Evolutionary conservation across 2,888 invertebrate species (phyloP), one percentile per base, ranked within the genome.

Genomic region (Masnerella sp.): DNA sequence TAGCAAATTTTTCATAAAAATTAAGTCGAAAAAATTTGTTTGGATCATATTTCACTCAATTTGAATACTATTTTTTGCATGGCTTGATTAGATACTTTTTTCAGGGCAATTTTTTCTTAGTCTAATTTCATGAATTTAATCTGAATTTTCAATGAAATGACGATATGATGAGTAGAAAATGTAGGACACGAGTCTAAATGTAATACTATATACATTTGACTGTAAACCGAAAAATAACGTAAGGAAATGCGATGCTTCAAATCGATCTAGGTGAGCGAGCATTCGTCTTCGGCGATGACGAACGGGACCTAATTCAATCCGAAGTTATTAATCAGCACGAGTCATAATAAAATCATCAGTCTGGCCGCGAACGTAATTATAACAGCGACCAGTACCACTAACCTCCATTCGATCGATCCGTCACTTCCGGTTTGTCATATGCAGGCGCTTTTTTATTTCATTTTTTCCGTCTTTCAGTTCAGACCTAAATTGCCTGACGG

Each of bases 311-410:
- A 62, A 54, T 68, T 59, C 54, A 62, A 54, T 56, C 38, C 58
- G 14, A 20, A 58, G 56, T 68, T 61, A 75, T 75, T 75, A 71
- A 75, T 69, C 75, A 51, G 54, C 45, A 59, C 72, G 61, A 64
- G 71, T 68, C 71, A 76, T 79, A 81, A 80, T 80, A 76, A 81
- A 81, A 79, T 81, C 75, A 71, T 78, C 77, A 79, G 76, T 77
- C 79, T 64, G 68, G 74, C 75, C 74, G 78, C 77, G 71, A 79
- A 71, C 69, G 75, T 77, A 79, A 80, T 82, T 82, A 80, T 80
- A 82, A 80, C 79, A 80, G 78, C 78, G 65, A 30, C 17, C 75
- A 69, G 78, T 73, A 65, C 78, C 77, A 80, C 77, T 82, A 78
- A 80, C 80, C 80, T 69, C 75, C 78, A 80, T 81, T 78, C 74